Percentiles rank a stretch among this genome's conserved stretches.
phyloP scores from a whole-genome alignment of 2,113 vertebrate species.

The Syngnathus typhle region DNA sequence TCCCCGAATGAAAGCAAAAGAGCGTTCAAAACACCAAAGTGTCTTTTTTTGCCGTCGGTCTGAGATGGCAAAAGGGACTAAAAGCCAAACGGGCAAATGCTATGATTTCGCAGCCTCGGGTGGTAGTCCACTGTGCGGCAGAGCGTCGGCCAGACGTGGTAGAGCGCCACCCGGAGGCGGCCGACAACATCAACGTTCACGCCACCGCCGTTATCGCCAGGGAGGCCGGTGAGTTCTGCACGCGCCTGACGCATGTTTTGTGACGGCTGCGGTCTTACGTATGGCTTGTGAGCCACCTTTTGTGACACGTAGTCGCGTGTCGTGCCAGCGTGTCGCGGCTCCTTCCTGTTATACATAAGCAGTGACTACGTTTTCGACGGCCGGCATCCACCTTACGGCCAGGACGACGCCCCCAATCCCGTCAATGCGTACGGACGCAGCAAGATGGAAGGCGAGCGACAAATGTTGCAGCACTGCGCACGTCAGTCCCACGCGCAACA shows the following conservation, averaged over 20 bases:
- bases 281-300: too few species aligned
- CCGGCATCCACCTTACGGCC: slow-evolving; percentile 86
- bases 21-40: not conserved
- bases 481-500: slow-evolving; percentile 63
- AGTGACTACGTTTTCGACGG: slow-evolving; percentile 96
- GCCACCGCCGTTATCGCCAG: slow-evolving; percentile 84
- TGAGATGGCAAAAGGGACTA: too few species aligned
- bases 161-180: slow-evolving; percentile 82
- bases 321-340: slow-evolving; percentile 55
- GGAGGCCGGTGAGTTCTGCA: slow-evolving; percentile 78
- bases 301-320: not conserved
- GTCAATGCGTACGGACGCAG: slow-evolving; percentile 89
- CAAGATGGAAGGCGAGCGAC: slow-evolving; percentile 89
- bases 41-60: too few species aligned
- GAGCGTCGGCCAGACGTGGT: slow-evolving; percentile 93
- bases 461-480: slow-evolving; percentile 80
- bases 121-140: slow-evolving; percentile 92
- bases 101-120: slow-evolving; percentile 76
- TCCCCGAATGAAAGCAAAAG: not conserved
- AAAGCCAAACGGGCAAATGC: too few species aligned
- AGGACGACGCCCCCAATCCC: slow-evolving; percentile 83
- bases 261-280: too few species aligned
- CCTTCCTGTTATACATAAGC: slow-evolving; percentile 89
- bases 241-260: too few species aligned
- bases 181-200: slow-evolving; percentile 86